Conservation (phyloP, 92 coral and sea anemone genomes). For the Epizoanthus fatuus region DNA sequence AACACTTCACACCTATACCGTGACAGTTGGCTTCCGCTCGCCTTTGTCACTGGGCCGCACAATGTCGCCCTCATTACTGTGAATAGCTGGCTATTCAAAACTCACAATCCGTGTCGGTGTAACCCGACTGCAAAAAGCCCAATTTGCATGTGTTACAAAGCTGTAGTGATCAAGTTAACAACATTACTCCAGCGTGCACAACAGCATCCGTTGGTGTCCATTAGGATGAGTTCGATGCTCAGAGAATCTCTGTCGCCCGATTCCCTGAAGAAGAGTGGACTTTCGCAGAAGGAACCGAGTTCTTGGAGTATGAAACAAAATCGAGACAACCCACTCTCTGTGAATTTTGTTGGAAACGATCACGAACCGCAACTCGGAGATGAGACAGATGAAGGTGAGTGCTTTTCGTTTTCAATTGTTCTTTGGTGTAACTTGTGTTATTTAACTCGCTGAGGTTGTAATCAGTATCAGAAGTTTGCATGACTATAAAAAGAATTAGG, state of each 20-base stretch:
- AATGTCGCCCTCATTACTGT: slow-evolving; percentile 23
- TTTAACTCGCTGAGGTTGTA: too few species aligned
- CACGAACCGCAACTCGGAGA: too few species aligned
- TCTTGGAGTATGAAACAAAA: too few species aligned
- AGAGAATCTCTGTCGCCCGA: background rate
- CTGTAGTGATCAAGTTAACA: background rate
- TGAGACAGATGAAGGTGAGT: too few species aligned
- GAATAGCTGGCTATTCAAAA: slow-evolving; percentile 30
- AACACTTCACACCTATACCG: slow-evolving; percentile 43
- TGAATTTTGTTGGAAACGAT: too few species aligned
- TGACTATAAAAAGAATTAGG: too few species aligned
- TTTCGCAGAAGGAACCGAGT: too few species aligned
- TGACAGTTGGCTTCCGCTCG: slow-evolving; percentile 37
- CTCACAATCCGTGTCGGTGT: slow-evolving; percentile 19
- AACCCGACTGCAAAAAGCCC: slow-evolving; percentile 28
- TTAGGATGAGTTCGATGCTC: background rate
- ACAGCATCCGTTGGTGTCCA: background rate
- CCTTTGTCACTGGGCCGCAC: slow-evolving; percentile 28
- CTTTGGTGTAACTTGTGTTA: too few species aligned
- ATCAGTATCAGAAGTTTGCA: too few species aligned
- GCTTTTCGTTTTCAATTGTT: too few species aligned
- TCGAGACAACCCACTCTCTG: too few species aligned
- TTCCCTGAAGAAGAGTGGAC: too few species aligned
- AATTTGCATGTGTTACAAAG: slow-evolving; percentile 51
- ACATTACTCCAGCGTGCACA: background rate